These are phyloP conservation scores for Caerostris darwini DNA, from an alignment of 1,140 invertebrate species.

Conservation along the genomic window DNA sequence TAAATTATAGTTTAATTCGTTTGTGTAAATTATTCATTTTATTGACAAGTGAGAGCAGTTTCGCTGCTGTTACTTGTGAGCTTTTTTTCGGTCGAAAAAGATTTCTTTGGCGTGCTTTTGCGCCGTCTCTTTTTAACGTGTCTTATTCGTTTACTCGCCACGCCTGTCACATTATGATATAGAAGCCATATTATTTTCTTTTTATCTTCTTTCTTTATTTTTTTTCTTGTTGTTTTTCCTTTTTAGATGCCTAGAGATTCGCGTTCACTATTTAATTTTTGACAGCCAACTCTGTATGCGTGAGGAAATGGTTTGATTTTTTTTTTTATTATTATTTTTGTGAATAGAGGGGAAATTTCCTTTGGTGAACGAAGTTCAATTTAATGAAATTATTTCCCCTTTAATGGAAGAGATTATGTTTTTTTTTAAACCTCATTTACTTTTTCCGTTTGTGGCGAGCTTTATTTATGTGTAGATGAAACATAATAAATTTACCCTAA, in stretches of 20 bases:
- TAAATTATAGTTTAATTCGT: too few species aligned
- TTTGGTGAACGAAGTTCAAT: neutral
- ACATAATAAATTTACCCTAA: neutral
- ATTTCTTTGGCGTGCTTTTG: constrained; percentile 23
- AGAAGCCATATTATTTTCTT: constrained; percentile 43
- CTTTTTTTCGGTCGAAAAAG: constrained; percentile 13
- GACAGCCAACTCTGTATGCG: neutral
- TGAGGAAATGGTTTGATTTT: neutral
- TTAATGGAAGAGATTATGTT: neutral
- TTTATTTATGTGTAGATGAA: neutral
- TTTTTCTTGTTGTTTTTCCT: neutral
- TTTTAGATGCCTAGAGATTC: constrained; percentile 25
- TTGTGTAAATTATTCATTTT: neutral
- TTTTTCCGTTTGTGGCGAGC: neutral
- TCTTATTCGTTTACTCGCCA: constrained; percentile 60
- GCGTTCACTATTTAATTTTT: constrained; percentile 57
- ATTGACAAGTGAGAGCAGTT: constrained; percentile 63
- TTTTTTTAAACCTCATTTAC: neutral
- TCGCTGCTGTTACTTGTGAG: constrained; percentile 11
- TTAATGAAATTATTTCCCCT: constrained; percentile 50
- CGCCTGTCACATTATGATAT: constrained; percentile 73
- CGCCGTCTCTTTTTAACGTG: constrained; percentile 36
- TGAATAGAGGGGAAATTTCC: neutral
- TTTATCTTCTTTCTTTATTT: too few species aligned
- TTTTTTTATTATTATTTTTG: neutral